Conservation (phyloP, 2,797 vertebrate species). For the Loris lydekkerianus region DNA sequence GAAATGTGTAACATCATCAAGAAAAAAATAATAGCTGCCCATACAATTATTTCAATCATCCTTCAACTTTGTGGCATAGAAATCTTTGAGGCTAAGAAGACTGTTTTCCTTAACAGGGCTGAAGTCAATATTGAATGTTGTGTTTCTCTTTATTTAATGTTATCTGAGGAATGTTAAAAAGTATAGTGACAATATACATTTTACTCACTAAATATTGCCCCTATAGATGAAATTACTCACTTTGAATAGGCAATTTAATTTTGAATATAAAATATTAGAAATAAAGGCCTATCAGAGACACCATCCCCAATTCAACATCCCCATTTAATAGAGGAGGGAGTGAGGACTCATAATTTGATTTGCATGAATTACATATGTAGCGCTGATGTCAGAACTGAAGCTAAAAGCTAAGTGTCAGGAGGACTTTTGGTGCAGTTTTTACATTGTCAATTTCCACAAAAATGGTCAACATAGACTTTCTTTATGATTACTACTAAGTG, state of each 20-base stretch:
- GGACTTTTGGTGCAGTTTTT: neutral
- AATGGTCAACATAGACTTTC: conserved; percentile 13
- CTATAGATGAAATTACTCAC: neutral
- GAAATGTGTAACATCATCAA: conserved; percentile 1
- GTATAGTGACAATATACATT: neutral
- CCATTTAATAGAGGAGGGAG: neutral
- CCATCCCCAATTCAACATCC: neutral
- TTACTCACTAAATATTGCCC: conserved; percentile 20
- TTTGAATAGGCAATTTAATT: conserved; percentile 41
- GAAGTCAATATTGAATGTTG: conserved; percentile 15
- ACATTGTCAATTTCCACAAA: neutral
- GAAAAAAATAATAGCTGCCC: conserved; percentile 15
- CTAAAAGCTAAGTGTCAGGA: neutral
- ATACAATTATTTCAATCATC: conserved; percentile 43
- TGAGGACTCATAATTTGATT: conserved; percentile 24
- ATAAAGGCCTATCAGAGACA: neutral
- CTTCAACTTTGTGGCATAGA: neutral
- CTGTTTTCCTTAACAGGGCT: conserved; percentile 34
- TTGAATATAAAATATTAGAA: conserved; percentile 45
- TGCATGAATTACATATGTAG: neutral
- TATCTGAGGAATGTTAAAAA: conserved; percentile 29
- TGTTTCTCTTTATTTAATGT: conserved; percentile 52
- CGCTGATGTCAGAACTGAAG: conserved; percentile 20
- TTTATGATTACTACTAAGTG: neutral
- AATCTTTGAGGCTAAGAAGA: conserved; percentile 2